Conservation (phyloP, 1,140 invertebrate genomes). For the Listronotus oregonensis region DNA sequence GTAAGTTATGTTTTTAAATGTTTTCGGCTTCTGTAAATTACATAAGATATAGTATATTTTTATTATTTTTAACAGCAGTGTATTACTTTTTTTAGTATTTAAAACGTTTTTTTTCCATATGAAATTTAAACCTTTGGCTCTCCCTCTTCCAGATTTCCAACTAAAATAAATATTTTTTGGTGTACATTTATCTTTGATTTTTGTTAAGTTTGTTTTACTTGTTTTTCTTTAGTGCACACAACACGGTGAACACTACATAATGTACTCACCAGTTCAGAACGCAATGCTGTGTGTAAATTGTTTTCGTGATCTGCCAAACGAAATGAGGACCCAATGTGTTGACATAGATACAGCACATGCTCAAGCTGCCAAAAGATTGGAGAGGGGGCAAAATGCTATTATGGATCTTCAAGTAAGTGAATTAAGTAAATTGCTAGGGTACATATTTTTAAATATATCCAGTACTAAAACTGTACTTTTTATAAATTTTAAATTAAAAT, state of each 20-base stretch:
- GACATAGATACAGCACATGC: constrained; percentile 75
- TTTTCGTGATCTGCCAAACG: constrained; percentile 69
- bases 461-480: too few relatives aligned
- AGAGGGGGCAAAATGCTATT: constrained; percentile 60
- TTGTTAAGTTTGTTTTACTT: constrained; percentile 1
- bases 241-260: constrained; percentile 73
- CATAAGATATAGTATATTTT: too few relatives aligned
- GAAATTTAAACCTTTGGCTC: too few relatives aligned
- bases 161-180: too few relatives aligned
- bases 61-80: too few relatives aligned
- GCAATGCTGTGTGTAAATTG: constrained; percentile 74
- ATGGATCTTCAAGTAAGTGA: constrained; percentile 50
- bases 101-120: constrained; percentile 1
- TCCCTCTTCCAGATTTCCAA: too few relatives aligned
- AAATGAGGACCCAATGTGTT: constrained; percentile 69
- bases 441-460: too few relatives aligned
- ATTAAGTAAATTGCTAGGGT: too few relatives aligned
- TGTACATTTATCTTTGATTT: too few relatives aligned
- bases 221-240: constrained; percentile 61
- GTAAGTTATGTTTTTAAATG: constrained; percentile 50
- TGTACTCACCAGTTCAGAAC: constrained; percentile 71
- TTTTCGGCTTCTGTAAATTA: background rate
- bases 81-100: too few relatives aligned
- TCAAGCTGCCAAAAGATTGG: constrained; percentile 69
- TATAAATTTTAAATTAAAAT: too few relatives aligned